These are phyloP conservation scores for Mesorhabditis sp. DNA, from an alignment of 2,888 invertebrate genomes.

Conservation along the genomic window DNA sequence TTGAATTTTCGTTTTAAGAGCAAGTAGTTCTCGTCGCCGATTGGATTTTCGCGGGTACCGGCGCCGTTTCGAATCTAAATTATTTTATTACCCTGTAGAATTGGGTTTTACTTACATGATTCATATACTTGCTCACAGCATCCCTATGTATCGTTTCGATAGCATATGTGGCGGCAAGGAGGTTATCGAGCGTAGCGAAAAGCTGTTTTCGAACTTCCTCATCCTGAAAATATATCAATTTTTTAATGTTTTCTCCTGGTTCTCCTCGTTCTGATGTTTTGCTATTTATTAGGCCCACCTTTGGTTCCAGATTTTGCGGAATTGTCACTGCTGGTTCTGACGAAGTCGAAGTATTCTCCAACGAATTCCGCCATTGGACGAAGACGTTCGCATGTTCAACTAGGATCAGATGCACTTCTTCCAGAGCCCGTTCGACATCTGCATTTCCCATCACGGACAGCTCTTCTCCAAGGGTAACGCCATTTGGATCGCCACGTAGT, in stretches of 20 bases:
- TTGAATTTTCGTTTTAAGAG: slow-evolving; percentile 3
- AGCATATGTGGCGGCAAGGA: slow-evolving; percentile 26
- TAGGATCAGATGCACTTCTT: slow-evolving; percentile 29
- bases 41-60: slow-evolving; percentile 5
- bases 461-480: neutral
- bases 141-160: slow-evolving; percentile 18
- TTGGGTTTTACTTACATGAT: slow-evolving; percentile 1
- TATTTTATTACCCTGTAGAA: neutral
- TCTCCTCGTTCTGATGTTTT: too few relatives aligned
- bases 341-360: neutral
- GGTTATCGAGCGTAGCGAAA: slow-evolving; percentile 22
- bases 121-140: slow-evolving; percentile 2
- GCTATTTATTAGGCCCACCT: too few relatives aligned
- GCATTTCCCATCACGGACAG: slow-evolving; percentile 20
- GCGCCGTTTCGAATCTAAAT: slow-evolving; percentile 3
- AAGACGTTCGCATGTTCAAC: slow-evolving; percentile 12
- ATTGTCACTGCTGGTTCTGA: neutral
- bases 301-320: neutral
- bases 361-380: neutral
- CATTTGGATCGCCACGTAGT: neutral
- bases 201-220: slow-evolving; percentile 23
- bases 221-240: slow-evolving; percentile 5
- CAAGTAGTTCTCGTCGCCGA: slow-evolving; percentile 6
- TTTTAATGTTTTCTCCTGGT: too few relatives aligned
- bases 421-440: slow-evolving; percentile 43